These are phyloP conservation scores for Geococcyx californianus DNA, from an alignment of 2,113 vertebrate species.

Conservation along the genomic window DNA sequence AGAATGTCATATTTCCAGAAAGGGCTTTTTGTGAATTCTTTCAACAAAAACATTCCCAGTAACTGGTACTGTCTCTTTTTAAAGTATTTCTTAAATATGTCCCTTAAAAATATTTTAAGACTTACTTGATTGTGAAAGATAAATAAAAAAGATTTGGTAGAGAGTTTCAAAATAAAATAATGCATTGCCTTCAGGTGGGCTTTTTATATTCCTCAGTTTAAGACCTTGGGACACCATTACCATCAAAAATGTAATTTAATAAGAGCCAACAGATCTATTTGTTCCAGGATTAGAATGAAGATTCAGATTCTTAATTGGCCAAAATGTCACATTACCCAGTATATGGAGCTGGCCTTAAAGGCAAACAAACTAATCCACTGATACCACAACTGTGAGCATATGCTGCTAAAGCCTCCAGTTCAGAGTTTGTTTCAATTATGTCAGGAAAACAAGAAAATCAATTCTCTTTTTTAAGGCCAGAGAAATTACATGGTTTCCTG, in stretches of 20 bases:
- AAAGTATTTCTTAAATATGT: neutral
- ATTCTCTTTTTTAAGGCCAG: neutral
- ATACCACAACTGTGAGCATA: neutral
- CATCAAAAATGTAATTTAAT: conserved; percentile 3
- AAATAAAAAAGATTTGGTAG: neutral
- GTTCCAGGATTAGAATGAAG: conserved; percentile 3
- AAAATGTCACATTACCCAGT: neutral
- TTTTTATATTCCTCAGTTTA: neutral
- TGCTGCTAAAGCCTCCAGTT: neutral
- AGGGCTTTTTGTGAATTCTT: neutral
- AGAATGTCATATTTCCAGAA: neutral
- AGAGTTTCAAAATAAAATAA: conserved; percentile 18
- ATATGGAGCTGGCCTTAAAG: neutral
- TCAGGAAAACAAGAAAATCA: neutral
- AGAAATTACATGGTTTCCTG: neutral
- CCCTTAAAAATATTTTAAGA: neutral
- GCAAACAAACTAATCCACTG: neutral
- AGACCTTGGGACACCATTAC: neutral
- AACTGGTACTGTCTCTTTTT: neutral
- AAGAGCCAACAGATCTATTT: neutral
- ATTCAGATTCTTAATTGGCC: neutral
- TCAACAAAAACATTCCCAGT: neutral
- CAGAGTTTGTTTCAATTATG: neutral
- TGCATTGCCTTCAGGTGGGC: neutral
- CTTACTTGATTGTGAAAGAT: neutral